Conservation (phyloP, 2,888 invertebrate genomes). For the Agrotis exclamationis region DNA sequence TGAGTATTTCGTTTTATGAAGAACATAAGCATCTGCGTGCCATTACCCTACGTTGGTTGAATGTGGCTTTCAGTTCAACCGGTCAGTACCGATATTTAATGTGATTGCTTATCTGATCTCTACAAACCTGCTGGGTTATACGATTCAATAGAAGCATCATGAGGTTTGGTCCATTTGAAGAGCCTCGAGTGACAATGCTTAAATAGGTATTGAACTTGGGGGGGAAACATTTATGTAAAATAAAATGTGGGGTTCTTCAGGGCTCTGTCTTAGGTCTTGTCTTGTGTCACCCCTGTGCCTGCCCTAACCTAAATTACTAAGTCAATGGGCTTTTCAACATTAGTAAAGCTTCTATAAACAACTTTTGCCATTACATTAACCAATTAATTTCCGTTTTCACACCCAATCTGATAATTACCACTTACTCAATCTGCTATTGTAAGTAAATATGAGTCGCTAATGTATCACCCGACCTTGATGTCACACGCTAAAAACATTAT, state of each 20-base stretch:
- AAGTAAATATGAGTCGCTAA: conserved; percentile 42
- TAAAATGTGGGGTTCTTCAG: too few species aligned
- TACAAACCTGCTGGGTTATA: too few species aligned
- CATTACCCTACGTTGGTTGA: too few species aligned
- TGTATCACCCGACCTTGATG: conserved; percentile 44
- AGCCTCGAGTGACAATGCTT: neutral
- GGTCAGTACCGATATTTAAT: too few species aligned
- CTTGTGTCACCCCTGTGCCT: neutral
- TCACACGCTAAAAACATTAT: conserved; percentile 62
- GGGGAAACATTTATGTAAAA: too few species aligned
- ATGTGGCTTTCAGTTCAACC: too few species aligned
- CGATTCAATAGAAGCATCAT: too few species aligned
- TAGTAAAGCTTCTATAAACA: neutral
- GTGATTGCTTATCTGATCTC: too few species aligned
- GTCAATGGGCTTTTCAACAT: neutral
- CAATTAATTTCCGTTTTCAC: neutral
- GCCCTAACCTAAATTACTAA: neutral
- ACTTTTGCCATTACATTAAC: neutral
- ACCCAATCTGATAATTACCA: conserved; percentile 1
- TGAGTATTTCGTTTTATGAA: too few species aligned
- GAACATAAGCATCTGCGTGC: too few species aligned
- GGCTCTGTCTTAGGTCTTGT: too few species aligned
- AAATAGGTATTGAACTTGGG: neutral
- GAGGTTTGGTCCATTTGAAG: neutral
- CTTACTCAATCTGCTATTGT: neutral